phyloP scores from a whole-genome alignment of 2,113 vertebrate genomes.

The Astur gentilis region DNA sequence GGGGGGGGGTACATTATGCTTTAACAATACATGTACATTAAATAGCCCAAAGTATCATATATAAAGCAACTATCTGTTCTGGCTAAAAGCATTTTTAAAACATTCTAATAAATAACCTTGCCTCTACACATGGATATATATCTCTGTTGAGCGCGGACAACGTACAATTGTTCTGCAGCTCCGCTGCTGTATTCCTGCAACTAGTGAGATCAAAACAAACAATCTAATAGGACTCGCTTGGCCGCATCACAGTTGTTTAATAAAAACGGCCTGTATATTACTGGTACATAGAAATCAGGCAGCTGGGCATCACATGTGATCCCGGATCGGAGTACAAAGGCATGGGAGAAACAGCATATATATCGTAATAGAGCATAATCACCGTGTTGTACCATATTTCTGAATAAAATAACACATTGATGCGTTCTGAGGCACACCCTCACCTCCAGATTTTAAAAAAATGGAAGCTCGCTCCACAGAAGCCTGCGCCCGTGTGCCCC shows the following conservation, averaged over 20 bases:
- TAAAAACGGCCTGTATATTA: background rate
- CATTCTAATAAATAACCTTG: background rate
- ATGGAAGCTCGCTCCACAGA: rapidly evolving
- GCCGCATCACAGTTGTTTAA: background rate
- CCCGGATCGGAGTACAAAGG: background rate
- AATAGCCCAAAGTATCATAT: background rate
- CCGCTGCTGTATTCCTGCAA: background rate
- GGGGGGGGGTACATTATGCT: background rate
- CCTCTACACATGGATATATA: rapidly evolving
- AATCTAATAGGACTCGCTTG: background rate
- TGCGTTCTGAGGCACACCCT: background rate
- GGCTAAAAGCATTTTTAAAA: background rate
- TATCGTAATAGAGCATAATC: background rate
- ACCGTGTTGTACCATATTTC: background rate
- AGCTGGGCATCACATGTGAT: background rate
- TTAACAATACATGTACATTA: background rate
- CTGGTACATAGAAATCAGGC: background rate
- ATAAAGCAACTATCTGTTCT: background rate
- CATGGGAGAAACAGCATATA: background rate
- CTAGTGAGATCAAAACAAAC: background rate
- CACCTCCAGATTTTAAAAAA: background rate
- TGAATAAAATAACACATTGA: background rate
- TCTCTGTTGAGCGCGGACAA: background rate
- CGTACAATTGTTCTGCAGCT: background rate
- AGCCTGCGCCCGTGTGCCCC: background rate